Evolutionary conservation across 2,113 vertebrate species (phyloP).

Genomic region (Serinus canaria): DNA sequence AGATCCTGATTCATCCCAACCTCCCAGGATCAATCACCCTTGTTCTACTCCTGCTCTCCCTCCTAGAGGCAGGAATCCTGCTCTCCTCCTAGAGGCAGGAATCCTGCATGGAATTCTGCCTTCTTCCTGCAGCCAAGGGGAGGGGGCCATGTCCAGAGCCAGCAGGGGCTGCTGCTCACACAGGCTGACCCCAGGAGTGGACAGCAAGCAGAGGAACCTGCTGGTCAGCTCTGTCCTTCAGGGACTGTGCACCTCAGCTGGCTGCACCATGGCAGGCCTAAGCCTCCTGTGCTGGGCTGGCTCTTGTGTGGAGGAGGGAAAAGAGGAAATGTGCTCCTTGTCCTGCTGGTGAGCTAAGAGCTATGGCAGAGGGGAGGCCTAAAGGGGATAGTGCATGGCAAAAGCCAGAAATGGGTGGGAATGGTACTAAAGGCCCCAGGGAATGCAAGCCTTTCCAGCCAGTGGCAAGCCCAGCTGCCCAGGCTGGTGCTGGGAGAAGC

Average conservation of each 20-base stretch:
- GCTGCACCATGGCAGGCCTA: neutral
- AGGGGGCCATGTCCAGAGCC: neutral
- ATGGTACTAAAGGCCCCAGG: neutral
- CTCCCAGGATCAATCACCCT: neutral
- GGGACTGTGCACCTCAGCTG: neutral
- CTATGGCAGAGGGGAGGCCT: neutral
- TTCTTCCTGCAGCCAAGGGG: neutral
- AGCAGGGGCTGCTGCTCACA: rapidly evolving
- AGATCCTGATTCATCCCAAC: neutral
- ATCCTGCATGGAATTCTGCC: neutral
- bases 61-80: neutral
- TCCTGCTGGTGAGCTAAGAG: neutral
- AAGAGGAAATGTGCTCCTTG: neutral
- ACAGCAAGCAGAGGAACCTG: neutral
- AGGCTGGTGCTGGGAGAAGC: neutral
- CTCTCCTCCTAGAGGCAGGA: neutral
- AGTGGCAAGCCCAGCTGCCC: neutral
- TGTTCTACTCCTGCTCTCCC: neutral
- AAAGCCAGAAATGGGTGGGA: rapidly evolving
- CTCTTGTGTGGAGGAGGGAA: neutral
- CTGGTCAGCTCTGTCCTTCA: neutral
- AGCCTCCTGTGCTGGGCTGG: neutral
- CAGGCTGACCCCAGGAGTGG: neutral
- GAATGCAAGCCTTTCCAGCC: too few species aligned
- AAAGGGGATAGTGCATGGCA: neutral